Evolutionary conservation across 2,113 vertebrate genomes (phyloP).

Genomic region (Triplophysa tibetana): DNA sequence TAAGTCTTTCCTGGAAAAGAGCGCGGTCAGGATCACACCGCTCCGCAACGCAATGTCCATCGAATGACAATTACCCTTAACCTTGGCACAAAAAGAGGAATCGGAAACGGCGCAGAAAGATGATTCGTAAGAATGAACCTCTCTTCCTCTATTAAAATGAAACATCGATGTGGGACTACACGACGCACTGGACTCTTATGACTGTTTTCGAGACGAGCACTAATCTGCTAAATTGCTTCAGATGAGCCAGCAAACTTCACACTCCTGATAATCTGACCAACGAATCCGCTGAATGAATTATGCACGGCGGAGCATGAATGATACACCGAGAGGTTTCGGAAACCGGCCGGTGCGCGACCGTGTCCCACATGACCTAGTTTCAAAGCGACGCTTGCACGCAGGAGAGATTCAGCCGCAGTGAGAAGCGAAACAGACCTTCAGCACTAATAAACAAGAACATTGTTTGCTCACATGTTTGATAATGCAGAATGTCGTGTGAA

Average conservation of each 20-base stretch:
- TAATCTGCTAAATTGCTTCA: neutral
- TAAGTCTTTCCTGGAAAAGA: constrained; percentile 22
- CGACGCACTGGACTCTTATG: neutral
- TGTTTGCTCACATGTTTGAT: constrained; percentile 6
- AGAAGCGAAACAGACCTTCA: constrained; percentile 18
- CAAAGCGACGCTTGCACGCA: neutral
- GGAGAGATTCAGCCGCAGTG: constrained; percentile 23
- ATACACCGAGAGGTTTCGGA: constrained; percentile 23
- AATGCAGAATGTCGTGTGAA: neutral
- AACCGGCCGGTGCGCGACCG: constrained; percentile 11
- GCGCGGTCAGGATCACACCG: neutral
- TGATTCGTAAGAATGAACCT: neutral
- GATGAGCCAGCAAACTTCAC: neutral
- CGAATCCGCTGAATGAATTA: constrained; percentile 33
- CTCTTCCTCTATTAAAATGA: constrained; percentile 6
- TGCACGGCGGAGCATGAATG: constrained; percentile 28
- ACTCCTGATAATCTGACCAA: constrained; percentile 33
- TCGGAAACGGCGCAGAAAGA: neutral
- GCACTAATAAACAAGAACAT: neutral
- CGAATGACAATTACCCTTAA: neutral
- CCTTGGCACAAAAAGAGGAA: constrained; percentile 27
- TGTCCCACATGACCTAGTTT: constrained; percentile 54
- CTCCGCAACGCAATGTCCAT: constrained; percentile 7
- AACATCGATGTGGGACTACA: neutral
- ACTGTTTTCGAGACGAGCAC: neutral